These are phyloP conservation scores for Scarus forsteni DNA, from an alignment of 2,797 vertebrate species.

Conservation along the genomic window DNA sequence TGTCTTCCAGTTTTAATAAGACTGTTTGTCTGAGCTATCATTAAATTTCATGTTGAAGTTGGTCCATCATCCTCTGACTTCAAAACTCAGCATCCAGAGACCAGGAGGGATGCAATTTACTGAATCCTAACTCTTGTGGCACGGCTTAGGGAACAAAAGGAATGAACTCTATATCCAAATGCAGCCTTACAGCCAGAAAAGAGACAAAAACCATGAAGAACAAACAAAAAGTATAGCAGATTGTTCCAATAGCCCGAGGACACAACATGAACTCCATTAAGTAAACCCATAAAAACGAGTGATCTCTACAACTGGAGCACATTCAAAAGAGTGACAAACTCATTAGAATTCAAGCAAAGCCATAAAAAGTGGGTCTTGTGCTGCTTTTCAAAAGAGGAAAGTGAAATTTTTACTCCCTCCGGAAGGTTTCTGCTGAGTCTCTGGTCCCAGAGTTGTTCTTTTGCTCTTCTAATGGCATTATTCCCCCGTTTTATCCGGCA, in stretches of 20 bases:
- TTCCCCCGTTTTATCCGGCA: constrained; percentile 40
- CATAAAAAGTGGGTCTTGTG: constrained; percentile 18
- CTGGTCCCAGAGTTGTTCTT: constrained; percentile 8
- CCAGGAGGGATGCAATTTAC: too few relatives aligned
- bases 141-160: too few relatives aligned
- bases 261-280: constrained; percentile 27
- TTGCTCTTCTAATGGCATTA: constrained; percentile 33
- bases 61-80: too few relatives aligned
- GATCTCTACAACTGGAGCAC: constrained; percentile 47
- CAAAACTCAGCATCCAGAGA: too few relatives aligned
- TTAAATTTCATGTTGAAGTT: too few relatives aligned
- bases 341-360: constrained; percentile 32
- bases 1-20: too few relatives aligned
- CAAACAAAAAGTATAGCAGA: neutral
- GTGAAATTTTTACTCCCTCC: constrained; percentile 17
- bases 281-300: constrained; percentile 33
- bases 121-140: too few relatives aligned
- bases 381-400: constrained; percentile 18
- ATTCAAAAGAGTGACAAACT: constrained; percentile 22
- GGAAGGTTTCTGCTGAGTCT: constrained; percentile 19
- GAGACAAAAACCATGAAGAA: too few relatives aligned
- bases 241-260: constrained; percentile 12
- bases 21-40: too few relatives aligned
- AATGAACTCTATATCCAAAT: neutral
- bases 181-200: neutral